Conservation (phyloP, 2,797 vertebrate genomes). For the Phylloscopus collybita region DNA sequence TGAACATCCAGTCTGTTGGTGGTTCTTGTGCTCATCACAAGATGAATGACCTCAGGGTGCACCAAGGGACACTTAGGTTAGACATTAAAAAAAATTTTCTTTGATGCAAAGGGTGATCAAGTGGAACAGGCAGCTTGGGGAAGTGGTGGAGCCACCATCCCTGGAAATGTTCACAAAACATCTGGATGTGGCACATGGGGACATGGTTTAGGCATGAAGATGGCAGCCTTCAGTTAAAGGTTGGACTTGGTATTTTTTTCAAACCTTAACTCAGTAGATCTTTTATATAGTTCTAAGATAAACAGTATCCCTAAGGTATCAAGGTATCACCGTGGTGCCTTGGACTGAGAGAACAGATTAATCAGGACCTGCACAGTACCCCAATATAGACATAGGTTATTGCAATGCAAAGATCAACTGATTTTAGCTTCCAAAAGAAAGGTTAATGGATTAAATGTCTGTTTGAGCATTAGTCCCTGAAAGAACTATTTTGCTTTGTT, state of each 20-base stretch:
- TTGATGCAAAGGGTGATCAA: background rate
- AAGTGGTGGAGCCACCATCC: background rate
- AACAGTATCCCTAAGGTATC: background rate
- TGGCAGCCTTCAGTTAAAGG: background rate
- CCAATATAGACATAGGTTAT: background rate
- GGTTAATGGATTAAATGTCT: background rate
- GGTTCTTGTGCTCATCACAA: background rate
- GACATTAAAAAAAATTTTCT: background rate
- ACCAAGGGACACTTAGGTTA: background rate
- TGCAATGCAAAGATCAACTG: background rate
- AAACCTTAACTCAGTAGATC: background rate
- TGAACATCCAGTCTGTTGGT: background rate
- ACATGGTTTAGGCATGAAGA: background rate
- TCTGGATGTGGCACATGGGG: background rate
- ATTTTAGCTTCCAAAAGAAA: background rate
- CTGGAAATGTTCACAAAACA: background rate
- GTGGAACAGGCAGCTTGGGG: background rate
- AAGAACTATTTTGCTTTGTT: background rate
- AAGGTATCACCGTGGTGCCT: background rate
- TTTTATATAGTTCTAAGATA: background rate
- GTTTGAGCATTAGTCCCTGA: background rate
- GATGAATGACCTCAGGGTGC: background rate
- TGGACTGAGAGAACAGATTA: background rate
- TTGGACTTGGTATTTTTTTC: background rate
- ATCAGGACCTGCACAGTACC: background rate